Conservation (phyloP, 2,113 vertebrate genomes). For the Peromyscus maniculatus region DNA sequence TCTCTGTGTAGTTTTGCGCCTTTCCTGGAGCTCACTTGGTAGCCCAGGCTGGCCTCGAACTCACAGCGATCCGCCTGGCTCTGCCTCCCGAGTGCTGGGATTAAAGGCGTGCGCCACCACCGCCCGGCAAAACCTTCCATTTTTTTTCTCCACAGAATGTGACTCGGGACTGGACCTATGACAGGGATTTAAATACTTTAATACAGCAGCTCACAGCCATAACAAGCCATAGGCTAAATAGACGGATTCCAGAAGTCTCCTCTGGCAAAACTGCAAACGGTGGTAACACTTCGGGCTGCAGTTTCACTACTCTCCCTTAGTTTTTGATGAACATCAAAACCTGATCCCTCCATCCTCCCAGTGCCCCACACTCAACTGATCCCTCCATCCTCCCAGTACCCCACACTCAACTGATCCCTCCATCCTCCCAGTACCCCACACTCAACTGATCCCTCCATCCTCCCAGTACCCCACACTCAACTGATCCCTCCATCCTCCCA, state of each 20-base stretch:
- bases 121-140: neutral
- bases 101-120: no score
- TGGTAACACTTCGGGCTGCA: neutral
- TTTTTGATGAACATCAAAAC: constrained; percentile 35
- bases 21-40: no score
- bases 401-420: neutral
- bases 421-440: no score
- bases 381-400: neutral
- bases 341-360: neutral
- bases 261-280: neutral
- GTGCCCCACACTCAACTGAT: neutral
- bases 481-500: neutral
- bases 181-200: neutral
- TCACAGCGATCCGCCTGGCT: no score
- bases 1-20: no score
- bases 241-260: neutral
- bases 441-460: neutral
- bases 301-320: neutral
- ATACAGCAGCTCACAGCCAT: neutral
- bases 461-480: neutral
- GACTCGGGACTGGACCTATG: neutral
- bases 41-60: no score
- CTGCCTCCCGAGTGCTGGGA: no score
- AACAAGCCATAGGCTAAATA: constrained; percentile 40
- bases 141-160: neutral